Evolutionary conservation across 2,888 invertebrate species (phyloP).

Genomic region (Frankliniella intonsa): DNA sequence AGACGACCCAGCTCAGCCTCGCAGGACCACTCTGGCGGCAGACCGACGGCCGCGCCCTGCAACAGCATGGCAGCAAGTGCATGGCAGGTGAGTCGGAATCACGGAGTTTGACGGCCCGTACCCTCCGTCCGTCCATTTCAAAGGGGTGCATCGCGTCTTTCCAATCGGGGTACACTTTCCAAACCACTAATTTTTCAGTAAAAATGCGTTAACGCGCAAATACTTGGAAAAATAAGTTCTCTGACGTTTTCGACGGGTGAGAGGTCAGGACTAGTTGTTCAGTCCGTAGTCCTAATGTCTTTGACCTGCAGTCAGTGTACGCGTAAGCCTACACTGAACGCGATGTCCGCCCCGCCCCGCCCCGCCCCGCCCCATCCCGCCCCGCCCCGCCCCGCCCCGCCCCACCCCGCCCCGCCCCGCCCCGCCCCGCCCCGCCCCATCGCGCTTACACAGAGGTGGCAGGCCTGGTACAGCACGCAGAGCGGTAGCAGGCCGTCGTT

Average conservation of each 20-base stretch:
- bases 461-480: constrained; percentile 16
- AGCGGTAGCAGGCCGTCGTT: background rate
- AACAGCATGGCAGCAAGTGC: background rate
- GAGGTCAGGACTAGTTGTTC: no score
- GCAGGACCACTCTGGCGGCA: background rate
- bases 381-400: background rate
- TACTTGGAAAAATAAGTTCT: no score
- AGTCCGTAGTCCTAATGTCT: no score
- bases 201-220: no score
- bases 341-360: background rate
- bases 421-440: background rate
- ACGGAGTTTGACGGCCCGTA: no score
- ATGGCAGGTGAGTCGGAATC: background rate
- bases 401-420: background rate
- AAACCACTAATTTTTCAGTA: no score
- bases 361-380: background rate
- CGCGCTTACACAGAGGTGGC: background rate
- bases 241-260: no score
- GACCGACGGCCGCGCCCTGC: background rate
- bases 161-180: no score
- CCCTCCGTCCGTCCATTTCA: no score
- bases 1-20: background rate
- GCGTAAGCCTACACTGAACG: no score
- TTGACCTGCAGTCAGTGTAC: no score
- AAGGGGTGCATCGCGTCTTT: no score